Conservation (phyloP, 2,113 vertebrate species). For the Arvicanthis niloticus region DNA sequence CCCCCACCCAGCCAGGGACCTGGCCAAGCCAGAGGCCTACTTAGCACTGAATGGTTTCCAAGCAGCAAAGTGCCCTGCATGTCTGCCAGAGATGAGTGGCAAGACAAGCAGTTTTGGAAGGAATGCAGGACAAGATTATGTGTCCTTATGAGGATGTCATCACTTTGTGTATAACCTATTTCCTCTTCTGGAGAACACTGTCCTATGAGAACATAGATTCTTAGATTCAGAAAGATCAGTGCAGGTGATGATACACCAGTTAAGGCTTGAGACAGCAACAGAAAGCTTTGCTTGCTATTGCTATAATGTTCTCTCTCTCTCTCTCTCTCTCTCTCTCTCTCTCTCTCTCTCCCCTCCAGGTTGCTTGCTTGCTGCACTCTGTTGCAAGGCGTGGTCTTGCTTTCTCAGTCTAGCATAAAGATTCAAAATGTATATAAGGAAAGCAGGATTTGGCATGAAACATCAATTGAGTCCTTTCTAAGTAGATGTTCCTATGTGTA, state of each 20-base stretch:
- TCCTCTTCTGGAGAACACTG: not conserved
- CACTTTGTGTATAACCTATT: not conserved
- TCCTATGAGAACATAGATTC: not conserved
- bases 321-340: too few species aligned
- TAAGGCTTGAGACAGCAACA: not conserved
- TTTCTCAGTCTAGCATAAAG: not conserved
- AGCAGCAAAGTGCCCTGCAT: not conserved
- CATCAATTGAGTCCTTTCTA: not conserved
- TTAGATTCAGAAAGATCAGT: not conserved
- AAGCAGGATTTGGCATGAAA: not conserved
- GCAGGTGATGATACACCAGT: not conserved
- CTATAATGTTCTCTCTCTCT: not conserved
- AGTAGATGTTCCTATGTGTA: not conserved
- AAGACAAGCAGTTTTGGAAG: not conserved
- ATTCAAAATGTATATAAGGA: not conserved
- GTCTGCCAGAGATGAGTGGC: not conserved
- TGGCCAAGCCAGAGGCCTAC: not conserved
- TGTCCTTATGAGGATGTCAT: not conserved
- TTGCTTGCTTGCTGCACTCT: not conserved
- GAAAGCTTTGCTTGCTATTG: not conserved
- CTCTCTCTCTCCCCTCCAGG: not conserved
- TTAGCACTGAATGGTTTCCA: not conserved
- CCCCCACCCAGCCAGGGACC: not conserved
- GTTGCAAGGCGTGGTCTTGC: fast-evolving
- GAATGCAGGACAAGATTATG: not conserved